Percentiles rank a stretch among this genome's conserved stretches.
Evolutionary conservation across 2,113 vertebrate species (phyloP).

Genomic region (Vidua chalybeata): DNA sequence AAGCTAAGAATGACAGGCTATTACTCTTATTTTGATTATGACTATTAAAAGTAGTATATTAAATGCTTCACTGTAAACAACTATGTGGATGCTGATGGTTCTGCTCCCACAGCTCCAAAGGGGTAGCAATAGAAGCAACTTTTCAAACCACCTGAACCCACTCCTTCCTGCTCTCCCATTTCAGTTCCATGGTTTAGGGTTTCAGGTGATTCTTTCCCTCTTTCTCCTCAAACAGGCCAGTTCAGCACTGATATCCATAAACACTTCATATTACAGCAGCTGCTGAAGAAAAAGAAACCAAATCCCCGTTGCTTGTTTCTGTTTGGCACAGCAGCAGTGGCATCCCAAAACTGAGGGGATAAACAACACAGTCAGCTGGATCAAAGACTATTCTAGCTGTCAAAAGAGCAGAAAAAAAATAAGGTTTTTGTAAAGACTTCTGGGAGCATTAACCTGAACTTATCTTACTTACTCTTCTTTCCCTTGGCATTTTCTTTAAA

Average conservation of each 20-base stretch:
- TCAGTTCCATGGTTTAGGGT: neutral
- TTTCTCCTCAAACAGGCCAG: neutral
- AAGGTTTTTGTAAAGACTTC: neutral
- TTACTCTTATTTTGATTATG: neutral
- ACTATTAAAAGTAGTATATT: neutral
- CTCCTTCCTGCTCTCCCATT: neutral
- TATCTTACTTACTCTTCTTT: neutral
- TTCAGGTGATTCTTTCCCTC: neutral
- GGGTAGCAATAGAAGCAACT: neutral
- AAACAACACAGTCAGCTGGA: neutral
- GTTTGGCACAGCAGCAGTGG: neutral
- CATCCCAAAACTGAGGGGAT: neutral
- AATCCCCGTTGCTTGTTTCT: neutral
- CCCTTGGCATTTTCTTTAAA: neutral
- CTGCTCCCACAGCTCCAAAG: neutral
- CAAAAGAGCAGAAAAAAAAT: neutral
- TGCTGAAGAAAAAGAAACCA: neutral
- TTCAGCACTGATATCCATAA: neutral
- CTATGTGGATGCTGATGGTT: neutral
- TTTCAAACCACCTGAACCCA: neutral
- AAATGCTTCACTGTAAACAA: neutral
- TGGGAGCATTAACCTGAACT: neutral
- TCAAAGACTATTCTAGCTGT: neutral
- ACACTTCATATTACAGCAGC: fast-evolving
- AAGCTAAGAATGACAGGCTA: neutral